These are phyloP conservation scores for Tachycineta bicolor DNA, from an alignment of 2,113 vertebrate species.

Conservation along the genomic window DNA sequence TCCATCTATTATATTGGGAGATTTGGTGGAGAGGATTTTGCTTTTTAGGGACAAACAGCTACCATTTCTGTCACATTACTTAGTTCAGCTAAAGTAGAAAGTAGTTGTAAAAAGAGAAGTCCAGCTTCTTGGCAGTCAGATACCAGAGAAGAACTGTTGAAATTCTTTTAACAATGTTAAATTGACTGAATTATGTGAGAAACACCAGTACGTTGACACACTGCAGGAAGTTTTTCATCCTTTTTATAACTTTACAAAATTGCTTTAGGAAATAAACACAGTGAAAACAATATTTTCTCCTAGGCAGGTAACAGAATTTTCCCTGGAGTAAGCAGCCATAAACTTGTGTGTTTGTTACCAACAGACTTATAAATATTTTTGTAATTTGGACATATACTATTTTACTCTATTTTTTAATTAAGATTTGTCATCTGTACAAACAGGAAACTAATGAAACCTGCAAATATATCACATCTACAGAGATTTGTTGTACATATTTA, in stretches of 20 bases:
- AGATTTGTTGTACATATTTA: neutral
- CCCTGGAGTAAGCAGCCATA: neutral
- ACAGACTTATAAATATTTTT: neutral
- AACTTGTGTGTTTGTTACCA: neutral
- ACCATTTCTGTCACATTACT: neutral
- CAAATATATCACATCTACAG: neutral
- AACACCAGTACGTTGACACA: neutral
- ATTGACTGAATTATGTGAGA: neutral
- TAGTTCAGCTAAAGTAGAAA: neutral
- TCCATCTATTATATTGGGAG: neutral
- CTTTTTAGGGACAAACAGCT: neutral
- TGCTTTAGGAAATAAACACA: constrained; percentile 10
- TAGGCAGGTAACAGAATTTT: neutral
- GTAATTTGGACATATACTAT: neutral
- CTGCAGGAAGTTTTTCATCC: neutral
- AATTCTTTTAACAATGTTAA: neutral
- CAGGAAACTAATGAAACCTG: neutral
- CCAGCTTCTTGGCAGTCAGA: neutral
- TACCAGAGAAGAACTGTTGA: neutral
- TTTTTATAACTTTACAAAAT: constrained; percentile 7
- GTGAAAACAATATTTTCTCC: neutral
- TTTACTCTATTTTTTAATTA: neutral
- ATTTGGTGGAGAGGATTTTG: neutral
- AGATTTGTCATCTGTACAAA: neutral
- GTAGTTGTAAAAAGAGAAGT: neutral